Evolutionary conservation across 2,113 vertebrate species (phyloP).

Genomic region (Hemibagrus wyckioides): DNA sequence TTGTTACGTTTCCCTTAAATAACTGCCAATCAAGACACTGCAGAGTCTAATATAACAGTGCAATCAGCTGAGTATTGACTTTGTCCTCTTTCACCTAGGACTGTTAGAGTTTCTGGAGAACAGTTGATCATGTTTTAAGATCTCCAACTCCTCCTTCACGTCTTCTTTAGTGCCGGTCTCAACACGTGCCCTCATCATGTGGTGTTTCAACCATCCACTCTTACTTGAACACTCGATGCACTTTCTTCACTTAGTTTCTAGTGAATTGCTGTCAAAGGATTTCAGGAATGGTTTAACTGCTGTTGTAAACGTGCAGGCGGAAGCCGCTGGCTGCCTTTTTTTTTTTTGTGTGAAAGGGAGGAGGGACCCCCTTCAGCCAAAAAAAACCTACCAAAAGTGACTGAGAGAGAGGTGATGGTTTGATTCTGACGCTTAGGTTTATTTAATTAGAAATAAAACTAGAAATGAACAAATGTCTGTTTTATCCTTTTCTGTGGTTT

Average conservation of each 20-base stretch:
- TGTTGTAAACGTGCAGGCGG: conserved; percentile 47
- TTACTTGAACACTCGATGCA: conserved; percentile 97
- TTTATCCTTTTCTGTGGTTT: not conserved
- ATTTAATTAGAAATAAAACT: conserved; percentile 58
- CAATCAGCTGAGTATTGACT: conserved; percentile 6
- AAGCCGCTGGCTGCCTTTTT: conserved; percentile 58
- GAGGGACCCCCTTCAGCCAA: conserved; percentile 54
- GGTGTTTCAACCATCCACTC: conserved; percentile 73
- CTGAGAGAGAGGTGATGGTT: conserved; percentile 65
- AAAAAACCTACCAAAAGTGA: conserved; percentile 67
- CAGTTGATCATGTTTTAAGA: not conserved
- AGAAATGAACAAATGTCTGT: conserved; percentile 42
- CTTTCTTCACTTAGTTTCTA: conserved; percentile 84
- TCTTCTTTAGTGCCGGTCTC: conserved; percentile 25
- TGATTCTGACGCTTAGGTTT: conserved; percentile 58
- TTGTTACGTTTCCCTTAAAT: not conserved
- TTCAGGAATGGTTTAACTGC: conserved; percentile 64
- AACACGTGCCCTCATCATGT: conserved; percentile 44
- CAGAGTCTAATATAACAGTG: not conserved
- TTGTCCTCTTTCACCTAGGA: conserved; percentile 22
- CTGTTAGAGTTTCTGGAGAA: conserved; percentile 22
- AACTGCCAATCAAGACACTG: conserved; percentile 48
- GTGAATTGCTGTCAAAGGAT: conserved; percentile 60
- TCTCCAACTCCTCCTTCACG: not conserved
- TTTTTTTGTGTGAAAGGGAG: conserved; percentile 19